Conservation (phyloP, 2,797 vertebrate species). For the Phylloscopus collybita region DNA sequence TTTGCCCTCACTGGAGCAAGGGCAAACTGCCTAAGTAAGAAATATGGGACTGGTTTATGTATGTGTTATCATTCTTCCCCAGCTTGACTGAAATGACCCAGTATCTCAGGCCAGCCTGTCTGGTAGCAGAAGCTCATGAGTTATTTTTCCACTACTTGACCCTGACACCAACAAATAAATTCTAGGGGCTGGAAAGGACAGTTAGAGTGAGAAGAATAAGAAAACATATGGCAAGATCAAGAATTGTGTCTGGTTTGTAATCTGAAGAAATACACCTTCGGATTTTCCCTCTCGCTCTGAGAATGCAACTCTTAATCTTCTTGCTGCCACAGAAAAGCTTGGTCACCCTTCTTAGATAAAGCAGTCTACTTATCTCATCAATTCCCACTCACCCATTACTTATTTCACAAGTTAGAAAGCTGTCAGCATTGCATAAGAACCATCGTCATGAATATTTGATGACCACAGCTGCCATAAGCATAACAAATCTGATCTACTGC, state of each 20-base stretch:
- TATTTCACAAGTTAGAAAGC: conserved; percentile 58
- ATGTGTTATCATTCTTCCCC: not conserved
- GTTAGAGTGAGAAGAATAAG: not conserved
- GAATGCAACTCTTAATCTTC: not conserved
- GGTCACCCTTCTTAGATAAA: conserved; percentile 47
- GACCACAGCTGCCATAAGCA: conserved; percentile 49
- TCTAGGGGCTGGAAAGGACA: not conserved
- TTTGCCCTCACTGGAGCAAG: not conserved
- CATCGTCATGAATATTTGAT: conserved; percentile 69
- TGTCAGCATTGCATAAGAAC: conserved; percentile 58
- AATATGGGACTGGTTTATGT: not conserved
- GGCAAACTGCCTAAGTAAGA: not conserved
- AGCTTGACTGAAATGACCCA: not conserved
- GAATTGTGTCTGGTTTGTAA: not conserved
- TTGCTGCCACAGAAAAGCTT: not conserved
- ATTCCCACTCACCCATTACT: conserved; percentile 46
- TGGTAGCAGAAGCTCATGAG: not conserved
- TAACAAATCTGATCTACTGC: conserved; percentile 56
- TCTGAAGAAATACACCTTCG: not conserved
- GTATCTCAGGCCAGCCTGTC: not conserved
- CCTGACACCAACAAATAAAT: not conserved
- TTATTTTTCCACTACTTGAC: conserved; percentile 1
- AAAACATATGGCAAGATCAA: not conserved
- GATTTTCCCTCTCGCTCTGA: not conserved
- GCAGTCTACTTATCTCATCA: conserved; percentile 36